These are phyloP conservation scores for Stenoptilia bipunctidactyla DNA, from an alignment of 2,888 invertebrate species.

Conservation along the genomic window DNA sequence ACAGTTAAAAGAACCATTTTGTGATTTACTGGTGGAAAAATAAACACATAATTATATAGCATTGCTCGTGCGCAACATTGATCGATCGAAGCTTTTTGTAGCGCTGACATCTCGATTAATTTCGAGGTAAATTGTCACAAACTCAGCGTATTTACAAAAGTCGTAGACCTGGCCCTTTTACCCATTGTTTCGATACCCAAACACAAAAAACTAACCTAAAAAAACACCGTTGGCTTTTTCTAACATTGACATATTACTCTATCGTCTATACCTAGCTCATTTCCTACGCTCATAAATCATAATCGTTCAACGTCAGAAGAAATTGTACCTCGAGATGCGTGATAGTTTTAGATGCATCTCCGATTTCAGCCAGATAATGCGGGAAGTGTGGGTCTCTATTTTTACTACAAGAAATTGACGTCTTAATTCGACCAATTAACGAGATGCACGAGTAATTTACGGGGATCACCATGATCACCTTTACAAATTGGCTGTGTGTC, in stretches of 20 bases:
- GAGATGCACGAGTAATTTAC: conserved; percentile 10
- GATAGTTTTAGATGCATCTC: conserved; percentile 1
- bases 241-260: conserved; percentile 28
- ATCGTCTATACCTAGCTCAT: conserved; percentile 23
- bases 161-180: conserved; percentile 39
- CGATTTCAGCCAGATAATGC: neutral
- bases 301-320: conserved; percentile 32
- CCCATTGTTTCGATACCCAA: conserved; percentile 17
- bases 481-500: conserved; percentile 36
- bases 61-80: conserved; percentile 46
- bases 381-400: neutral
- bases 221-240: conserved; percentile 20
- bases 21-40: no score
- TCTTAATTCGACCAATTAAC: neutral
- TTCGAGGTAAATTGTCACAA: conserved; percentile 57
- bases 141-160: conserved; percentile 27
- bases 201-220: conserved; percentile 46
- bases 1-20: no score
- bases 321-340: conserved; percentile 13
- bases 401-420: neutral
- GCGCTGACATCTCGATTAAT: conserved; percentile 64
- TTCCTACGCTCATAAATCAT: conserved; percentile 24
- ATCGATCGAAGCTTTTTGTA: conserved; percentile 67
- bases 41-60: no score
- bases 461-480: conserved; percentile 16